phyloP scores from a whole-genome alignment of 2,888 invertebrate species.

The Sinodicranocentrus sp. region DNA sequence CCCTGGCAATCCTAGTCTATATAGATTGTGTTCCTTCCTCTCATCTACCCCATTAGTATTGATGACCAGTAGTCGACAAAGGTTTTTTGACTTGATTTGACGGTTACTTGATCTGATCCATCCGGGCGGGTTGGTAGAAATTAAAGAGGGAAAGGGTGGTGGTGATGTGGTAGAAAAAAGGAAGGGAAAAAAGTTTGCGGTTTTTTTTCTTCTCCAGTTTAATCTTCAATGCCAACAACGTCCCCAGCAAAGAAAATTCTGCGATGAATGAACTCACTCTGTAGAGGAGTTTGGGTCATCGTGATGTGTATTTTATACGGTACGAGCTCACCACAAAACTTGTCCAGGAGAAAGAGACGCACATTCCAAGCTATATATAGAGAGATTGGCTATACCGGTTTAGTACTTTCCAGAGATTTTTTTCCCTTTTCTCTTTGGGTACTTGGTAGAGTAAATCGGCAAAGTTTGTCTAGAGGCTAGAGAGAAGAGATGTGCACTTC shows the following conservation, averaged over 20 bases:
- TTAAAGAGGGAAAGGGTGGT: not conserved
- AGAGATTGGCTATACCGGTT: too few relatives aligned
- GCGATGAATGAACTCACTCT: not conserved
- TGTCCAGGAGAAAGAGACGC: too few relatives aligned
- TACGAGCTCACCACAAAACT: too few relatives aligned
- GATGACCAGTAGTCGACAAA: conserved; percentile 56
- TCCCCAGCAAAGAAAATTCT: conserved; percentile 11
- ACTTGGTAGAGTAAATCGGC: conserved; percentile 40
- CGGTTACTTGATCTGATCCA: conserved; percentile 44
- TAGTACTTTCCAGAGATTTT: too few relatives aligned
- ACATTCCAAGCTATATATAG: too few relatives aligned
- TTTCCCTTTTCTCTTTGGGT: too few relatives aligned
- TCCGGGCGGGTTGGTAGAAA: conserved; percentile 7
- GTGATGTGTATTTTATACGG: too few relatives aligned
- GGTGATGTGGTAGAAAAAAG: not conserved
- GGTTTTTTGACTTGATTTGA: conserved; percentile 45
- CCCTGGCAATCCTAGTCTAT: not conserved
- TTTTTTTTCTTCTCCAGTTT: not conserved
- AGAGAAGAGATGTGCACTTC: not conserved
- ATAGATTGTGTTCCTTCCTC: too few relatives aligned
- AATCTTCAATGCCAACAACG: conserved; percentile 47
- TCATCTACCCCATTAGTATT: conserved; percentile 52
- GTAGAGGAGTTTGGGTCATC: too few relatives aligned
- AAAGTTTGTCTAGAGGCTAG: conserved; percentile 34
- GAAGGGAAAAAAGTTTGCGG: conserved; percentile 8